Percentiles rank a stretch among this genome's conserved stretches.
Conservation (phyloP, 2,113 vertebrate species). For the Boulengeromyrus knoepffleri region DNA sequence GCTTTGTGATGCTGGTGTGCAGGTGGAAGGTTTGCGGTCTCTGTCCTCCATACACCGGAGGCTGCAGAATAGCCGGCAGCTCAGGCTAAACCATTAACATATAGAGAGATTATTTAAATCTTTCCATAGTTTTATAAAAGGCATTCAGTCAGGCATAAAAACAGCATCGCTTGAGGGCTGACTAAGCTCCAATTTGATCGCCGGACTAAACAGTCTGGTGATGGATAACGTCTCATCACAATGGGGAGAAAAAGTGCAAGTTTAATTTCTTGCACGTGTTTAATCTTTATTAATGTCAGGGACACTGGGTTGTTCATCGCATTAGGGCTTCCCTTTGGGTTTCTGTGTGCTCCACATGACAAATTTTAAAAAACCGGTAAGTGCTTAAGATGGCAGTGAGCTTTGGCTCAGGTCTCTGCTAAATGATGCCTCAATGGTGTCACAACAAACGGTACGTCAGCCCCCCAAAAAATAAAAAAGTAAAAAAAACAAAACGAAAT, state of each 20-base stretch:
- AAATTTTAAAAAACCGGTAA: constrained; percentile 41
- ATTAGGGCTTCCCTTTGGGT: constrained; percentile 33
- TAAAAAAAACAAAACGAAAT: neutral
- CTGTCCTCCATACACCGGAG: neutral
- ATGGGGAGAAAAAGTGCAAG: constrained; percentile 52
- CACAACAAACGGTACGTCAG: neutral
- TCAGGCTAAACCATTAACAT: constrained; percentile 54
- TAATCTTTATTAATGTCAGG: constrained; percentile 66
- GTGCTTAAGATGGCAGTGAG: constrained; percentile 35
- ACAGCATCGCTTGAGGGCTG: constrained; percentile 38
- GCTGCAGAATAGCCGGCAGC: constrained; percentile 19
- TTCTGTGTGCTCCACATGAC: constrained; percentile 41
- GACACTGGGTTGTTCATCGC: constrained; percentile 56
- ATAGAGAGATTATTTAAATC: constrained; percentile 64
- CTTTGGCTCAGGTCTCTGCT: neutral
- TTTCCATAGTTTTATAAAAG: constrained; percentile 59
- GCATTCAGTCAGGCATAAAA: constrained; percentile 43
- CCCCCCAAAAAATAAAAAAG: neutral
- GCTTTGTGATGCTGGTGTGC: neutral
- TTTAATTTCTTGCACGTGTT: constrained; percentile 69
- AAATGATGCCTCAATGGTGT: neutral
- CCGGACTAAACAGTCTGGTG: constrained; percentile 60
- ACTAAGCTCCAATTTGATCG: constrained; percentile 54
- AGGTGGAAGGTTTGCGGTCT: neutral
- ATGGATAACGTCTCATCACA: constrained; percentile 65